Base-by-base conservation (phyloP, 2,888 invertebrate species). In the Prosapia bicincta region DNA sequence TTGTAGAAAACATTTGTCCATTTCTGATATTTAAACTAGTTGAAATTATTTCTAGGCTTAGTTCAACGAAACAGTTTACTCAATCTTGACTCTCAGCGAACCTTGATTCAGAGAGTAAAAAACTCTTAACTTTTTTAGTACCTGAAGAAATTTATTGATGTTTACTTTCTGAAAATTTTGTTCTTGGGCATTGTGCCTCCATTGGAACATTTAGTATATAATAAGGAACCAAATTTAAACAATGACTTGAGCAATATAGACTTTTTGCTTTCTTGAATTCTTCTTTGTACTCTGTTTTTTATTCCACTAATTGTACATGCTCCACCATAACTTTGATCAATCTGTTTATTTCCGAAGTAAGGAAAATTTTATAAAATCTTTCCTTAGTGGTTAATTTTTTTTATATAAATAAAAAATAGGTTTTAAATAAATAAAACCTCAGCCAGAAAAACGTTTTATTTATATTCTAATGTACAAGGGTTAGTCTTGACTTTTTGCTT, bases 181-280 rank as follows among this genome's bases (percentile, higher is more conserved):
- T n/a, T n/a, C n/a, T n/a, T n/a, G n/a, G n/a, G n/a, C n/a, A n/a
- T n/a, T n/a, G n/a, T n/a, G 20, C 3, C 10, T 13, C 69, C 26
- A 72, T 25, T 15, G 71, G 71, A 13, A 71, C 71, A 20, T 25
- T 71, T 38, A 43, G 43, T 13, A 43, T 43, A 25, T 71, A 23
- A 25, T 54, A 54, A 43, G 65, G 72, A 3, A 72, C 65, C 9
- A 72, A 9, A 26, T 72, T 72, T 26, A 72, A 65, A 7, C 72
- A 23, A 23, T 72, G 72, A 25, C 72, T 72, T 72, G 72, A 72
- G 26, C 72, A 72, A 43, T 72, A 65, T 2, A 72, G 65, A 26
- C 25, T 65, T 26, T 65, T 72, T n/a, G 72, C 72, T 65, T 72
- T 72, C 24, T 9, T 6, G 25, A 23, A 72, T 72, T 54, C 43